These are phyloP conservation scores for Actias luna DNA, from an alignment of 2,888 invertebrate genomes.

Conservation along the genomic window DNA sequence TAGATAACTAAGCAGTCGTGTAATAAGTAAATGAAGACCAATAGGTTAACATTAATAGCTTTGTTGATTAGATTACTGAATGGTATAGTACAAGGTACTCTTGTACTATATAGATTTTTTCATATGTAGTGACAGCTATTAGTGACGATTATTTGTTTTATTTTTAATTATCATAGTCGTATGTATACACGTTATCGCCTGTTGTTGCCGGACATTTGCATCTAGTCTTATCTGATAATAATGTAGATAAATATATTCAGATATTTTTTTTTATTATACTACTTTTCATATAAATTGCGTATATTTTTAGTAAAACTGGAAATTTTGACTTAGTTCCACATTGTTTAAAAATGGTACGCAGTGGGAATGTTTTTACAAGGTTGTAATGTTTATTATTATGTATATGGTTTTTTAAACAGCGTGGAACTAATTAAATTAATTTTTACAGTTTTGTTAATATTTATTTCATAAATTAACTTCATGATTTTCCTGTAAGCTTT, in stretches of 20 bases:
- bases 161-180: background rate
- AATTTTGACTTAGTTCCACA: conserved; percentile 43
- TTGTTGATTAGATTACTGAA: conserved; percentile 24
- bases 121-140: background rate
- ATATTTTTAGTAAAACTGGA: background rate
- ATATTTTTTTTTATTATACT: background rate
- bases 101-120: background rate
- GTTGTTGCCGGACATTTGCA: background rate
- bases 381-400: conserved; percentile 5
- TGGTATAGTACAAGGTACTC: conserved; percentile 18
- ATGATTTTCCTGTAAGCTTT: background rate
- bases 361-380: conserved; percentile 44
- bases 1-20: conserved; percentile 3
- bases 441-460: background rate
- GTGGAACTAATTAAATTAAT: conserved; percentile 35
- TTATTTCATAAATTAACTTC: background rate
- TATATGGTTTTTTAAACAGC: conserved; percentile 35
- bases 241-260: conserved; percentile 9
- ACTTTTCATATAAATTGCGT: background rate
- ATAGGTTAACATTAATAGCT: conserved; percentile 28
- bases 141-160: background rate
- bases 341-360: conserved; percentile 57
- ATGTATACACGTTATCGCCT: background rate
- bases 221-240: conserved; percentile 4
- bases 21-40: conserved; percentile 22